A percentile compares a stretch with the other conserved stretches of the same genome.
Evolutionary conservation across 2,888 invertebrate species (phyloP).

Genomic region (Eristalis arbustorum): DNA sequence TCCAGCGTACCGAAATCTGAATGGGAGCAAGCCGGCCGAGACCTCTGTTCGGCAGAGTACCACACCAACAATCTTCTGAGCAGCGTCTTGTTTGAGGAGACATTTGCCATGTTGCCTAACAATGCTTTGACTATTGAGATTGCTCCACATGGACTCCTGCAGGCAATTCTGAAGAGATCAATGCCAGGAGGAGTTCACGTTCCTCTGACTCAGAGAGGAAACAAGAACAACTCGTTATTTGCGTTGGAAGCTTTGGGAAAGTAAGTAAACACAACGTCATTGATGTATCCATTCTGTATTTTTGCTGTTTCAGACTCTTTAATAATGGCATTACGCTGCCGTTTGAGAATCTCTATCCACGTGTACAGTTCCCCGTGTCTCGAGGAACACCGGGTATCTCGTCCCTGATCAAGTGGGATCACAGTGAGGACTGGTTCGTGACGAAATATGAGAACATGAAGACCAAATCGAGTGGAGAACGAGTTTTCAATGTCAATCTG

Average conservation of each 20-base stretch:
- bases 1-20: conserved; percentile 87
- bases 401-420: conserved; percentile 93
- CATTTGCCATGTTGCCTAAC: conserved; percentile 83
- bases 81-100: conserved; percentile 83
- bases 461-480: conserved; percentile 85
- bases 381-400: conserved; percentile 92
- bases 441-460: conserved; percentile 85
- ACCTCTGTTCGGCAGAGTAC: conserved; percentile 89
- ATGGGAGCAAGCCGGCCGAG: conserved; percentile 86
- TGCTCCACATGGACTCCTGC: conserved; percentile 86
- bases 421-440: conserved; percentile 88
- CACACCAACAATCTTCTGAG: conserved; percentile 91
- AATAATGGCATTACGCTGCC: conserved; percentile 88
- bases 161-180: conserved; percentile 84
- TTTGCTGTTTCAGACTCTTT: conserved; percentile 84
- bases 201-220: conserved; percentile 83
- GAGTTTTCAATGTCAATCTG: conserved; percentile 83
- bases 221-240: conserved; percentile 80
- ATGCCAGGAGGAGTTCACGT: conserved; percentile 82
- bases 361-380: conserved; percentile 90
- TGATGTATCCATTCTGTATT: background rate
- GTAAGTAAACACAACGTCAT: conserved; percentile 75
- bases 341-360: conserved; percentile 88
- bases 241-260: conserved; percentile 80
- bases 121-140: conserved; percentile 86